Evolutionary conservation across 2,113 vertebrate genomes (phyloP).

Genomic region (Mustela nigripes): DNA sequence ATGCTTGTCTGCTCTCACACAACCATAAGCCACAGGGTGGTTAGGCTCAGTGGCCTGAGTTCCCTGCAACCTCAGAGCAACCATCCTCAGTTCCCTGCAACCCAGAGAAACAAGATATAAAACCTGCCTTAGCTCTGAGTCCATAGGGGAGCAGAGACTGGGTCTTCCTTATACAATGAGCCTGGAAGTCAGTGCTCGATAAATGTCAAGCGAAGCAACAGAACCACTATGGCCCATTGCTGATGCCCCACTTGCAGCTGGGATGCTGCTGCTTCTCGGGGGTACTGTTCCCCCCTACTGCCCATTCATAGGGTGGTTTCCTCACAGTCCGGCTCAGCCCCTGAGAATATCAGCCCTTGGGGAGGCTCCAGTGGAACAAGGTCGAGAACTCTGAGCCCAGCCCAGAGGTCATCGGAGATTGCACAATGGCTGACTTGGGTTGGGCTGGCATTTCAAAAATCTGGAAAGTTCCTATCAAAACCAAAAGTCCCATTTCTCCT

Average conservation of each 20-base stretch:
- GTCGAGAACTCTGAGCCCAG: neutral
- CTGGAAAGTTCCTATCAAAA: neutral
- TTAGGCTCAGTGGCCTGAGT: neutral
- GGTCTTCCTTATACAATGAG: neutral
- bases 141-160: neutral
- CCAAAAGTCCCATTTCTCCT: slow-evolving; percentile 5
- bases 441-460: neutral
- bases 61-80: neutral
- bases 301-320: neutral
- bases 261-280: accelerated
- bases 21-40: neutral
- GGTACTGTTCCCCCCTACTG: neutral
- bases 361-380: neutral
- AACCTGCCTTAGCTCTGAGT: neutral
- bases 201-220: neutral
- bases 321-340: neutral
- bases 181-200: neutral
- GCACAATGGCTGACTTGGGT: neutral
- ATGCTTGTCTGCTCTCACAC: neutral
- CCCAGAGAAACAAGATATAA: neutral
- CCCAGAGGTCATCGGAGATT: neutral
- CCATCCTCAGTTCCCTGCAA: neutral
- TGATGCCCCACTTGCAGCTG: accelerated
- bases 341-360: neutral
- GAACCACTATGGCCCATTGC: accelerated